Conservation (phyloP, 1,140 invertebrate genomes). For the Zaprionus vittiger region DNA sequence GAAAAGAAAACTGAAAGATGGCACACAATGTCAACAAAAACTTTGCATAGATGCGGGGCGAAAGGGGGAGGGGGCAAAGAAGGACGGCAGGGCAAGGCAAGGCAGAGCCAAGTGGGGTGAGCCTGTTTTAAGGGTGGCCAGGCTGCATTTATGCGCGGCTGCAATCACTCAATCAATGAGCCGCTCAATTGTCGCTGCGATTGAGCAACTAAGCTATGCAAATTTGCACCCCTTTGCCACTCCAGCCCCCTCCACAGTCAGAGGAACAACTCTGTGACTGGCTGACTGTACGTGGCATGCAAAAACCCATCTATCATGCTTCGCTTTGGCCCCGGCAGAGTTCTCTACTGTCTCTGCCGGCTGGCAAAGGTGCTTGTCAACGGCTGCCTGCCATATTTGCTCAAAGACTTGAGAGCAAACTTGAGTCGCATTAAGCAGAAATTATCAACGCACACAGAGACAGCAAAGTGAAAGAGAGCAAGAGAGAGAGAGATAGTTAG, state of each 20-base stretch:
- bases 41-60: slow-evolving; percentile 36
- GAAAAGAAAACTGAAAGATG: slow-evolving; percentile 65
- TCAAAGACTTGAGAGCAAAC: slow-evolving; percentile 76
- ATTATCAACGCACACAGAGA: slow-evolving; percentile 62
- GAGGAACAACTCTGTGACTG: neutral
- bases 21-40: slow-evolving; percentile 72
- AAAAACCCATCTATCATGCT: slow-evolving; percentile 55
- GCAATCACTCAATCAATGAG: slow-evolving; percentile 71
- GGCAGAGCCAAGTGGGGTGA: neutral
- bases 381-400: slow-evolving; percentile 66
- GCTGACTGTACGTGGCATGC: slow-evolving; percentile 16
- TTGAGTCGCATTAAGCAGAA: slow-evolving; percentile 77
- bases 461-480: neutral
- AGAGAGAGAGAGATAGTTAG: neutral
- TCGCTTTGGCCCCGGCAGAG: slow-evolving; percentile 22
- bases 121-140: slow-evolving; percentile 23
- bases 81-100: neutral
- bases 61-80: neutral
- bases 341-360: slow-evolving; percentile 9
- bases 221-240: slow-evolving; percentile 47
- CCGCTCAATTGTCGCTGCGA: slow-evolving; percentile 76
- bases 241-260: neutral
- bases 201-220: slow-evolving; percentile 78
- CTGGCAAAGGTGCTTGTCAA: slow-evolving; percentile 51
- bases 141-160: slow-evolving; percentile 52